Conservation (phyloP, 2,113 vertebrate species). For the Colius striatus region DNA sequence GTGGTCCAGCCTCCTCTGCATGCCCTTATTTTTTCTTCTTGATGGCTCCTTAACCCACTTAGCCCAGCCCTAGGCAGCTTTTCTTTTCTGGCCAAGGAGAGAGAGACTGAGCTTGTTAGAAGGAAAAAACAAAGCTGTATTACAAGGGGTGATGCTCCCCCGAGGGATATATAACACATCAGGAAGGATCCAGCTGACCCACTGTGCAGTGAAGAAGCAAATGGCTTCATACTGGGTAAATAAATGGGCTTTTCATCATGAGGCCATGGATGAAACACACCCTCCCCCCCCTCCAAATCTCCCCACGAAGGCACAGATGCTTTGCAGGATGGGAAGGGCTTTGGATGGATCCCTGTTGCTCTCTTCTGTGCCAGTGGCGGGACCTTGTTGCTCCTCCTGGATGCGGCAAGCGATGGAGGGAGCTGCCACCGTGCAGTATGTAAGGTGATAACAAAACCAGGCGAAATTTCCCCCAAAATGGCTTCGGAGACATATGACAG, state of each 20-base stretch:
- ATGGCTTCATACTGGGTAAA: not conserved
- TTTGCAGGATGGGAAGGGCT: not conserved
- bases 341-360: not conserved
- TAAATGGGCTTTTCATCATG: not conserved
- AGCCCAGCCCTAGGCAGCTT: not conserved
- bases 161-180: not conserved
- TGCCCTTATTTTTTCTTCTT: slow-evolving; percentile 1
- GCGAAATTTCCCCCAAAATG: accelerated
- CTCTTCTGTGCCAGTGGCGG: accelerated
- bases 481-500: accelerated
- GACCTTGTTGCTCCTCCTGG: not conserved
- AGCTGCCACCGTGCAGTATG: accelerated
- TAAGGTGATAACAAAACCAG: not conserved
- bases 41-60: slow-evolving; percentile 36
- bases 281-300: not conserved
- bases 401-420: not conserved
- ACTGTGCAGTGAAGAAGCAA: accelerated
- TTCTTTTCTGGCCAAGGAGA: not conserved
- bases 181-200: not conserved
- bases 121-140: not conserved
- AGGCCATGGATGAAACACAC: not conserved
- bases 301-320: not conserved
- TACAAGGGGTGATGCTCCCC: not conserved
- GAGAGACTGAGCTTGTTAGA: not conserved
- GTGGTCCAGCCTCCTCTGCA: not conserved